phyloP scores from a whole-genome alignment of 2,888 invertebrate species.

The Philonicus albiceps region DNA sequence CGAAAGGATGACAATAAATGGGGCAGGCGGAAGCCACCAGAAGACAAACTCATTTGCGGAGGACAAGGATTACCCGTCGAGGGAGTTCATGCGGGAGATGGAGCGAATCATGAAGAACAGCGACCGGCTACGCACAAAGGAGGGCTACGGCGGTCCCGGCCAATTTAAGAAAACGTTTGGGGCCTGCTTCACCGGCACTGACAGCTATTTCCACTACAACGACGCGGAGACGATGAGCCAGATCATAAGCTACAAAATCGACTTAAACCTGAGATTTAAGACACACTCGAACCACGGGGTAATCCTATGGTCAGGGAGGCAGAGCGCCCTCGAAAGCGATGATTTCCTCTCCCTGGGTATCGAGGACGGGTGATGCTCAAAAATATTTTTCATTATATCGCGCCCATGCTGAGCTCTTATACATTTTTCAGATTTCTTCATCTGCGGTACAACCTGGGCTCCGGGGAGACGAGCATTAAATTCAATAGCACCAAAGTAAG shows the following conservation, averaged over 20 bases:
- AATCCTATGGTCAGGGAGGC: slow-evolving; percentile 84
- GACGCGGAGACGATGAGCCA: slow-evolving; percentile 87
- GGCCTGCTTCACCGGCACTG: slow-evolving; percentile 83
- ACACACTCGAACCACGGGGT: slow-evolving; percentile 76
- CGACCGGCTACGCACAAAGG: slow-evolving; percentile 19
- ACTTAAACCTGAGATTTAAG: slow-evolving; percentile 87
- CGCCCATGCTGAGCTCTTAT: not conserved
- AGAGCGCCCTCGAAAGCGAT: slow-evolving; percentile 68
- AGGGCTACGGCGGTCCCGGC: slow-evolving; percentile 50
- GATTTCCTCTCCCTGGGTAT: slow-evolving; percentile 89
- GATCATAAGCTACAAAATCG: slow-evolving; percentile 82
- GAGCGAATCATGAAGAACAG: slow-evolving; percentile 62
- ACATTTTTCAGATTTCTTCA: slow-evolving; percentile 57
- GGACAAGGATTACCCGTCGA: slow-evolving; percentile 58
- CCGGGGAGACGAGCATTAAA: slow-evolving; percentile 83
- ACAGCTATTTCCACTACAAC: slow-evolving; percentile 88
- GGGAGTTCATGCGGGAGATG: slow-evolving; percentile 62
- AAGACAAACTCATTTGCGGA: slow-evolving; percentile 39
- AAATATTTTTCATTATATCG: not conserved
- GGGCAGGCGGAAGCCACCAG: not conserved
- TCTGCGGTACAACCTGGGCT: slow-evolving; percentile 84
- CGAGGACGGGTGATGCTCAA: slow-evolving; percentile 69
- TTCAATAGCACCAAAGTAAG: slow-evolving; percentile 87
- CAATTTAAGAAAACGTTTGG: slow-evolving; percentile 60
- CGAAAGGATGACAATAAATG: slow-evolving; percentile 19